Percentiles rank a stretch among this genome's conserved stretches.
Evolutionary conservation across 2,113 vertebrate genomes (phyloP).

Genomic region (Coturnix japonica): DNA sequence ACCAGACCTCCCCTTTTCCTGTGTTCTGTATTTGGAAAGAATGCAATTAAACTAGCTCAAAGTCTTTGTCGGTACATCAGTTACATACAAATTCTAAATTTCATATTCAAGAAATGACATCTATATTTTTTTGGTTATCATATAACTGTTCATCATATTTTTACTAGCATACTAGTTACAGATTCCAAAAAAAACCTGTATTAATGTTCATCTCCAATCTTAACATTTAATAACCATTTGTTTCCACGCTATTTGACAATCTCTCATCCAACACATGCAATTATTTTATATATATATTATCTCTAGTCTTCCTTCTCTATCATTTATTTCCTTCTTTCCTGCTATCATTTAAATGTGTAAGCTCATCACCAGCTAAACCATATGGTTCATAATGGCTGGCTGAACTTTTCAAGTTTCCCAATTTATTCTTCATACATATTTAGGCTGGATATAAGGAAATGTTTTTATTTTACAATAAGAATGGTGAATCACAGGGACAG

Average conservation of each 20-base stretch:
- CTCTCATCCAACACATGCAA: background rate
- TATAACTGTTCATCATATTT: background rate
- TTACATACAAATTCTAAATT: background rate
- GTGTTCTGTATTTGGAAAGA: background rate
- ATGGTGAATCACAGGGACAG: no score
- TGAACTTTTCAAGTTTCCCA: background rate
- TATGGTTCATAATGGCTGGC: background rate
- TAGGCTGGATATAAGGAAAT: no score
- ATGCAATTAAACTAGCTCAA: background rate
- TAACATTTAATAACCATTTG: background rate
- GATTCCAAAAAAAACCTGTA: background rate
- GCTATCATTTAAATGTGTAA: background rate
- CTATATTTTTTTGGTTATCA: background rate
- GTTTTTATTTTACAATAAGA: no score
- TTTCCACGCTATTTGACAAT: background rate
- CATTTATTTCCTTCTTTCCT: background rate
- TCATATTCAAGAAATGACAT: background rate
- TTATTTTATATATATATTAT: background rate
- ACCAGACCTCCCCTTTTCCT: background rate
- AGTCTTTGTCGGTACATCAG: background rate
- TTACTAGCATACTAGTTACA: background rate
- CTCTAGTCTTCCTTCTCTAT: background rate
- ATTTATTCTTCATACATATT: background rate
- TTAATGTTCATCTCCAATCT: background rate
- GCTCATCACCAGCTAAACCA: background rate